phyloP scores from a whole-genome alignment of 1,140 invertebrate species.

The Heliconius hermathena region DNA sequence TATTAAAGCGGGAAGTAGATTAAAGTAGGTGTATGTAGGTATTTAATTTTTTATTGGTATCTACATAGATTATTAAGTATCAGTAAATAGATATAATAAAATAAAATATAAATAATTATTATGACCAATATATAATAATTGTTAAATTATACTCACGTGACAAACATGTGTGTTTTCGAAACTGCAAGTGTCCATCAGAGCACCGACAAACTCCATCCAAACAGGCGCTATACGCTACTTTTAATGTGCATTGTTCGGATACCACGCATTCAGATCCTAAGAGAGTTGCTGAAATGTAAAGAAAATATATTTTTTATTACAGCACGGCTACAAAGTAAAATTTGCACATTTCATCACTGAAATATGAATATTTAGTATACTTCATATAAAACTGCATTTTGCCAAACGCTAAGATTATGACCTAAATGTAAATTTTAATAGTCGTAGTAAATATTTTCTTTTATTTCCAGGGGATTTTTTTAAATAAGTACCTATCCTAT shows the following conservation, averaged over 20 bases:
- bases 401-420: not conserved
- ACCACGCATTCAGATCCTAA: constrained; percentile 88
- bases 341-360: not conserved
- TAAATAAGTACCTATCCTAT: no score
- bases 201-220: constrained; percentile 88
- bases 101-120: not conserved
- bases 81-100: not conserved
- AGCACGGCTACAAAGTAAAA: constrained; percentile 9
- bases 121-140: not conserved
- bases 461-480: not conserved
- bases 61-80: not conserved
- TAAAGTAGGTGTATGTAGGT: constrained; percentile 27
- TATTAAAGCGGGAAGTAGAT: constrained; percentile 33
- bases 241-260: constrained; percentile 88
- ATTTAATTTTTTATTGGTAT: not conserved
- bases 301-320: constrained; percentile 26
- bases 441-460: not conserved
- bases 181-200: constrained; percentile 90
- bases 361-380: constrained; percentile 12
- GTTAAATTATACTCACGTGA: constrained; percentile 86
- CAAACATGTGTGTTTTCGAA: constrained; percentile 93
- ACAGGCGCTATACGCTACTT: constrained; percentile 89
- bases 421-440: not conserved
- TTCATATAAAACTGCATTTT: constrained; percentile 4
- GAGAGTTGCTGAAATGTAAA: constrained; percentile 85